Evolutionary conservation across 2,797 vertebrate genomes (phyloP).

Genomic region (Cryptoprocta ferox): DNA sequence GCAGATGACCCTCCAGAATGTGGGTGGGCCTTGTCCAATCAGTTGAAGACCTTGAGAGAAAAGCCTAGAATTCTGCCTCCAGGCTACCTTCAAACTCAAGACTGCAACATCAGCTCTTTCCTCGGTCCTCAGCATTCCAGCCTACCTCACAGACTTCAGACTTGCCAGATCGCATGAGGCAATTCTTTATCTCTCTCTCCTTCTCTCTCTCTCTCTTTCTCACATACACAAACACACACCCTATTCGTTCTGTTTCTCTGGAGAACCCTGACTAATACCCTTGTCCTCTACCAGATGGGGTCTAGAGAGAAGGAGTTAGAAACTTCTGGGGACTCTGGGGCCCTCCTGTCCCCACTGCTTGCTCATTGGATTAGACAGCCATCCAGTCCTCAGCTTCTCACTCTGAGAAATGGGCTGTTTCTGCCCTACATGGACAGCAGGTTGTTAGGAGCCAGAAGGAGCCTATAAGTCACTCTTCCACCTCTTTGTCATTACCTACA

Average conservation of each 20-base stretch:
- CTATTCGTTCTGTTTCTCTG: constrained; percentile 9
- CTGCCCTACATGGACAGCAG: background rate
- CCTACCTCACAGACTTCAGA: background rate
- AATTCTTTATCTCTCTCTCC: constrained; percentile 25
- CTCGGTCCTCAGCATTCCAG: background rate
- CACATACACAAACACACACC: background rate
- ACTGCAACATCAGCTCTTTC: background rate
- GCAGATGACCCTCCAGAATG: background rate
- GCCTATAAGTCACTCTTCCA: background rate
- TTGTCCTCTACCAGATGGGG: background rate
- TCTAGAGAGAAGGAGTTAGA: background rate
- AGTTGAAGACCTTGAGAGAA: background rate
- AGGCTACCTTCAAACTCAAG: background rate
- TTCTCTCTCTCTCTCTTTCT: background rate
- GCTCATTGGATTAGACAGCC: background rate
- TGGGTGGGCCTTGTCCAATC: background rate
- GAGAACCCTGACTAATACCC: background rate
- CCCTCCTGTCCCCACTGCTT: background rate
- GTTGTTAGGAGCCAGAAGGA: background rate
- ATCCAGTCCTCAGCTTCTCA: background rate
- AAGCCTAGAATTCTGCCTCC: background rate
- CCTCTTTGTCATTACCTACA: background rate
- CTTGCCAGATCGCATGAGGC: background rate
- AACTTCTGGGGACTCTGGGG: background rate
- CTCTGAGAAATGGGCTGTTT: background rate